Conservation (phyloP, 2,113 vertebrate genomes). For the Eulacestoma nigropectus region DNA sequence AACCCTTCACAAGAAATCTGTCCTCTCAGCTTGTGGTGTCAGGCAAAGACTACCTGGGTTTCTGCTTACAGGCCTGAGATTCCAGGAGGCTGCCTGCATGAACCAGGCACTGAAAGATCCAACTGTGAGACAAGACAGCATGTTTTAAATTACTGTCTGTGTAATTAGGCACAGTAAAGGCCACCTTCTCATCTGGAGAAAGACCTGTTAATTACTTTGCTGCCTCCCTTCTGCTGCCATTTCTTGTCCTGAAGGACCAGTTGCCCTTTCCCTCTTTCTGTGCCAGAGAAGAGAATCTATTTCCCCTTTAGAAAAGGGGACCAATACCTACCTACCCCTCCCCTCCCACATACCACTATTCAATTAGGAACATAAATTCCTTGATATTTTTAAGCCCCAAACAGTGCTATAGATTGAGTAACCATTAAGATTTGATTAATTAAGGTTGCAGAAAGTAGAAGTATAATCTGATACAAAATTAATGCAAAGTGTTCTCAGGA, state of each 20-base stretch:
- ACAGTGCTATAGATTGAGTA: neutral
- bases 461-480: conserved; percentile 43
- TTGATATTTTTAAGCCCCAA: neutral
- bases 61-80: neutral
- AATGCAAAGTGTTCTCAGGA: conserved; percentile 16
- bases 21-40: neutral
- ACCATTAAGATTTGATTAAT: conserved; percentile 42
- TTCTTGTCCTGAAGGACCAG: neutral
- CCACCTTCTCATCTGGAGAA: neutral
- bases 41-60: neutral
- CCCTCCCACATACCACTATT: neutral
- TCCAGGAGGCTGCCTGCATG: neutral
- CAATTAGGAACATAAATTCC: neutral
- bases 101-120: neutral
- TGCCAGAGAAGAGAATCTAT: too few relatives aligned
- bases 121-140: neutral
- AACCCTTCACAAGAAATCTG: neutral
- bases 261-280: neutral
- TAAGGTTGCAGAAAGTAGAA: neutral
- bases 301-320: neutral
- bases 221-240: neutral
- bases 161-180: neutral
- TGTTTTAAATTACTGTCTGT: neutral
- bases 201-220: conserved; percentile 15
- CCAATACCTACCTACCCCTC: neutral